phyloP scores from a whole-genome alignment of 1,140 invertebrate species.

The Panonychus citri region DNA sequence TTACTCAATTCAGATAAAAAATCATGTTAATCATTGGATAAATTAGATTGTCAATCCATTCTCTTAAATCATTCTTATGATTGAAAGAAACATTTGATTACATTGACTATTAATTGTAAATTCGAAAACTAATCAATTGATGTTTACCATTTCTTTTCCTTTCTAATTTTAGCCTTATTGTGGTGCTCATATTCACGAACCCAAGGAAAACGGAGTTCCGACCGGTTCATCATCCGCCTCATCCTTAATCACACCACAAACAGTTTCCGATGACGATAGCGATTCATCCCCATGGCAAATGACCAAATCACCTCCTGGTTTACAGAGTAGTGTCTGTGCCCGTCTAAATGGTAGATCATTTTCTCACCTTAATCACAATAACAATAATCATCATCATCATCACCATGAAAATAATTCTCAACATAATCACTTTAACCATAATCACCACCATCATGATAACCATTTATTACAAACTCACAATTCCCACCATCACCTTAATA shows the following conservation, averaged over 20 bases:
- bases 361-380: background rate
- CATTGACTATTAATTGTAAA: too few species aligned
- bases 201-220: background rate
- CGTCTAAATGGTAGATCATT: conserved; percentile 9
- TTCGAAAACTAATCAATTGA: too few species aligned
- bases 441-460: too few species aligned
- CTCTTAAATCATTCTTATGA: too few species aligned
- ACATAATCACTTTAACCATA: too few species aligned
- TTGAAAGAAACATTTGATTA: too few species aligned
- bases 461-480: too few species aligned
- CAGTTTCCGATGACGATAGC: conserved; percentile 18
- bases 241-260: conserved; percentile 12
- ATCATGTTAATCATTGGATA: too few species aligned
- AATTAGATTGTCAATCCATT: too few species aligned
- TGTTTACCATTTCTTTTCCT: background rate
- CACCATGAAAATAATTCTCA: too few species aligned
- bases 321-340: conserved; percentile 18
- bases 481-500: too few species aligned
- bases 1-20: too few species aligned
- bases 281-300: conserved; percentile 19
- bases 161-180: conserved; percentile 1
- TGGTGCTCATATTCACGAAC: background rate
- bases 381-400: background rate
- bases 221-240: background rate
- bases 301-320: conserved; percentile 17